phyloP scores from a whole-genome alignment of 2,113 vertebrate genomes.

The Rhineura floridana region DNA sequence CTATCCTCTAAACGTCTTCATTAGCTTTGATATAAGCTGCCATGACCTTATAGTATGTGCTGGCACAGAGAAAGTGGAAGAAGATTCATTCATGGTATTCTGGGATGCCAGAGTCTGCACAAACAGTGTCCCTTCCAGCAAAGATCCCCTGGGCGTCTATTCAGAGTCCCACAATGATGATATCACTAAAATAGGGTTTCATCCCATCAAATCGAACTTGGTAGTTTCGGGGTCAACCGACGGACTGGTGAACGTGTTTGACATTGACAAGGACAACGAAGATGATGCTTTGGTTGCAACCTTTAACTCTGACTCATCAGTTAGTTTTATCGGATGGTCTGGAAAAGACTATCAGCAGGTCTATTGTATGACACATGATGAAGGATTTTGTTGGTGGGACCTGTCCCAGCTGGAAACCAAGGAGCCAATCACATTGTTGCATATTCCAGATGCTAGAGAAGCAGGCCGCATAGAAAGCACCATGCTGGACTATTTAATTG shows the following conservation, averaged over 20 bases:
- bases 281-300: slow-evolving; percentile 89
- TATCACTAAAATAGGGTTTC: slow-evolving; percentile 90
- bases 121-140: slow-evolving; percentile 35
- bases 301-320: slow-evolving; percentile 88
- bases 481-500: slow-evolving; percentile 86
- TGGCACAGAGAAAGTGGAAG: slow-evolving; percentile 86
- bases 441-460: slow-evolving; percentile 78
- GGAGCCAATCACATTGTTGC: slow-evolving; percentile 80
- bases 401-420: slow-evolving; percentile 82
- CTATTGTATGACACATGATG: slow-evolving; percentile 87
- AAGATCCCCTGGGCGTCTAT: slow-evolving; percentile 86
- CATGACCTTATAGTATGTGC: slow-evolving; percentile 84
- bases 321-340: slow-evolving; percentile 85
- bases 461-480: slow-evolving; percentile 17
- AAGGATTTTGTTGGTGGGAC: slow-evolving; percentile 95
- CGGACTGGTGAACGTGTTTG: slow-evolving; percentile 93
- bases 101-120: slow-evolving; percentile 86
- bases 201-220: slow-evolving; percentile 82
- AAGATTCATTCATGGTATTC: slow-evolving; percentile 89
- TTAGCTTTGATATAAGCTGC: slow-evolving; percentile 88
- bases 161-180: slow-evolving; percentile 95
- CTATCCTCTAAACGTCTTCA: slow-evolving; percentile 79
- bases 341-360: slow-evolving; percentile 79
- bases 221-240: slow-evolving; percentile 88
- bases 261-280: slow-evolving; percentile 85